Conservation (phyloP, 2,888 invertebrate species). For the Beris morrisii region DNA sequence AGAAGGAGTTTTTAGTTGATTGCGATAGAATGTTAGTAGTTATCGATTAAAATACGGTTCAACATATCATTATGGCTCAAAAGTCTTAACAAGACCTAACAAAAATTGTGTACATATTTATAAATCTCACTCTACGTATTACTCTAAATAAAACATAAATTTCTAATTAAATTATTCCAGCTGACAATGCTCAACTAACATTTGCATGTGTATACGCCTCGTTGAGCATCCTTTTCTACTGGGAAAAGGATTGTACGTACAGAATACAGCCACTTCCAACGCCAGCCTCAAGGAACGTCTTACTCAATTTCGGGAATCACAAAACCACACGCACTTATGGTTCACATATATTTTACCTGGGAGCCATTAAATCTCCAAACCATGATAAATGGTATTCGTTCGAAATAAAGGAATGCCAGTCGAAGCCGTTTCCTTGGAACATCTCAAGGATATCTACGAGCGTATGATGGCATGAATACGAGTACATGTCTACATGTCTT, state of each 20-base stretch:
- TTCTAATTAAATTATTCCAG: slow-evolving; percentile 29
- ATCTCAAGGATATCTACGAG: too few species aligned
- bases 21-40: too few species aligned
- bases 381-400: slow-evolving; percentile 41
- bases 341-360: slow-evolving; percentile 43
- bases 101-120: too few species aligned
- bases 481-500: too few species aligned
- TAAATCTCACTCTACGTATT: too few species aligned
- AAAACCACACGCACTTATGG: slow-evolving; percentile 44
- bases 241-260: too few species aligned
- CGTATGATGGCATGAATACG: too few species aligned
- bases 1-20: too few species aligned
- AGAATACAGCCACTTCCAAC: neutral
- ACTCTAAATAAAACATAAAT: neutral
- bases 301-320: slow-evolving; percentile 43
- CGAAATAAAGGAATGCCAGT: slow-evolving; percentile 28
- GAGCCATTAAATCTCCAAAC: slow-evolving; percentile 44
- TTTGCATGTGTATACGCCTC: neutral
- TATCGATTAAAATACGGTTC: too few species aligned
- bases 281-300: slow-evolving; percentile 39
- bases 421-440: neutral
- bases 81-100: too few species aligned
- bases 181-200: slow-evolving; percentile 29
- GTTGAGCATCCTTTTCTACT: too few species aligned
- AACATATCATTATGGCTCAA: too few species aligned